Base-by-base conservation (phyloP, 1,140 invertebrate genomes). In the Chelonus insularis region DNA sequence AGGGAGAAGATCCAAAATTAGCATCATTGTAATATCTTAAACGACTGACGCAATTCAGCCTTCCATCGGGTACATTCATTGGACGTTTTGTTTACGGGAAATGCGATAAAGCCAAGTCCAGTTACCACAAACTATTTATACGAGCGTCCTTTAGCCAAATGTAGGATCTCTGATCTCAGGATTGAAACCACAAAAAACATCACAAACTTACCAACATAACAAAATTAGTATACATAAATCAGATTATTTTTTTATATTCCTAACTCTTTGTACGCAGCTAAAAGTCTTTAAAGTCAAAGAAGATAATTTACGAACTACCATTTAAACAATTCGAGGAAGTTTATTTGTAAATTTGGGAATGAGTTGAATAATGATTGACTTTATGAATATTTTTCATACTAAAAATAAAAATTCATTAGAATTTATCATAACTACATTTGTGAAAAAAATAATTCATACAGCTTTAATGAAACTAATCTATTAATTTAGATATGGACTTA, bases 1-100 rank as follows among this genome's bases (percentile, higher is more conserved):
- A 16, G 7, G n/a, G 14, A 16, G 41, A 16, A 18, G 8, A 18
- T 43, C 41, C 18, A 16, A 43, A 43, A 43, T 16, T 43, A 43
- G 41, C n/a, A 8, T n/a, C 14, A 43, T 43, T 43, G 41, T 43
- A 16, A 43, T 14, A 29, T 43, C 12, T 43, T 43, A 18, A 43
- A 16, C 18, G 14, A 43, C 41, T 43, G 41, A 43, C 41, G 41
- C 41, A 43, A 43, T 43, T 18, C 14, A 43, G 41, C 41, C 41
- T 43, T 39, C 36, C 12, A 39, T 14, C 12, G 36, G 36, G 36
- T 43, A 43, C 41, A 43, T 43, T 43, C 12, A 43, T 43, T 43
- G 14, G 41, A 43, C 41, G 41, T 18, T 43, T 43, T 43, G 41
- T 43, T 43, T 43, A 43, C 41, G 41, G 41, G 41, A 43, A 43